Percentiles rank a stretch among this genome's conserved stretches.
These are phyloP conservation scores for Ephialtes manifestator DNA, from an alignment of 2,888 invertebrate genomes.

Conservation along the genomic window DNA sequence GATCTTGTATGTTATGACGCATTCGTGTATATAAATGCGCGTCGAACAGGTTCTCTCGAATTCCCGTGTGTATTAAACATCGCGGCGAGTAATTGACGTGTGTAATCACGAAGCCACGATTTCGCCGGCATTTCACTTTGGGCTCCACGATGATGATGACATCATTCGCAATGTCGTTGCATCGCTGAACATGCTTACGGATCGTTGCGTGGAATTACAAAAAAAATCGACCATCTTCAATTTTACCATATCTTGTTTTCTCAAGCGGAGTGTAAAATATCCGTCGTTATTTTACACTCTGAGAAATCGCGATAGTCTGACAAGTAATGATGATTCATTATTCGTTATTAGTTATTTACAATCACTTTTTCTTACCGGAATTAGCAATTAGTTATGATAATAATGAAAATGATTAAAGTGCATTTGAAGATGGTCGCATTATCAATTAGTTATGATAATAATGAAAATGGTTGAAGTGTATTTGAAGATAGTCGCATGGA, in stretches of 20 bases:
- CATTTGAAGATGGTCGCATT: no score
- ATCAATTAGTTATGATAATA: no score
- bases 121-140: slow-evolving; percentile 44
- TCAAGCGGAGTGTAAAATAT: neutral
- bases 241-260: neutral
- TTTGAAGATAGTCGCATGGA: no score
- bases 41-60: slow-evolving; percentile 44
- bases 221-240: slow-evolving; percentile 18
- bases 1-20: slow-evolving; percentile 20
- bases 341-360: no score
- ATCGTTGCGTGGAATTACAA: neutral
- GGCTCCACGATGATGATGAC: slow-evolving; percentile 1
- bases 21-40: slow-evolving; percentile 22
- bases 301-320: no score
- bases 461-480: no score
- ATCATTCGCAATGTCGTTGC: slow-evolving; percentile 30
- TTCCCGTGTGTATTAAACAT: slow-evolving; percentile 33
- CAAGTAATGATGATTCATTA: no score
- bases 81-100: slow-evolving; percentile 21
- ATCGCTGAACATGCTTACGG: neutral
- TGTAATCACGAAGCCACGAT: slow-evolving; percentile 39
- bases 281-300: neutral
- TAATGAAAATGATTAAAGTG: no score
- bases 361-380: no score
- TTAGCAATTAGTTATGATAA: no score